Evolutionary conservation across 2,797 vertebrate species (phyloP).

Genomic region (Chrysocyon brachyurus): DNA sequence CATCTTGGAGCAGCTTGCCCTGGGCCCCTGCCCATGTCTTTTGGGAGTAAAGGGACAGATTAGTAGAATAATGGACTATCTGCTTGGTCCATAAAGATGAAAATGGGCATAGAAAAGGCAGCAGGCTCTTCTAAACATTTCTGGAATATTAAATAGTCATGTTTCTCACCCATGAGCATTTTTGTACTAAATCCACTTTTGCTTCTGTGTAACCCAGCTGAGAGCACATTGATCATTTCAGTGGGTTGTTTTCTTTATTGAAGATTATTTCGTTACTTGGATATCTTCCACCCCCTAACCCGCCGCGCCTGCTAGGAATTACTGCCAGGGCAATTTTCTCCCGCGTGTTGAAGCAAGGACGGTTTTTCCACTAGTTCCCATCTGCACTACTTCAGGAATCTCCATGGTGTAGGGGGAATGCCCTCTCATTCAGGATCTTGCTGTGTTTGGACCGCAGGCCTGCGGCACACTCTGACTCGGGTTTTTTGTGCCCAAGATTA

Average conservation of each 20-base stretch:
- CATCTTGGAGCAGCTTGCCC: background rate
- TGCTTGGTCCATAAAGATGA: background rate
- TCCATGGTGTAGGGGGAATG: background rate
- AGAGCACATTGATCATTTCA: background rate
- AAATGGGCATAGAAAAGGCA: background rate
- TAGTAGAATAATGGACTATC: background rate
- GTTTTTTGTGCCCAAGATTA: no score
- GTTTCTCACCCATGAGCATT: background rate
- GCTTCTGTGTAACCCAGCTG: background rate
- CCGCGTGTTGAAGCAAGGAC: background rate
- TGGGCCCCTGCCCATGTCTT: background rate
- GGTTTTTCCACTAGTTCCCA: background rate
- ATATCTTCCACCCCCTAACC: no score
- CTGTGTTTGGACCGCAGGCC: background rate
- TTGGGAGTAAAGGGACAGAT: background rate
- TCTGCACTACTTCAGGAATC: background rate
- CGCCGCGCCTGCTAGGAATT: background rate
- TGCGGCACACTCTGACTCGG: background rate
- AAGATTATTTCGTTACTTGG: background rate
- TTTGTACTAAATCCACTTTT: background rate
- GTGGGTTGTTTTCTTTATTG: background rate
- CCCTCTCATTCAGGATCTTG: background rate
- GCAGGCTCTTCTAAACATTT: background rate
- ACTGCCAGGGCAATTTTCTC: background rate
- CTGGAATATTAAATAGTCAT: background rate